A percentile compares a stretch with the other conserved stretches of the same genome.
These are phyloP conservation scores for Istiophorus platypterus DNA, from an alignment of 2,113 vertebrate genomes.

Conservation along the genomic window DNA sequence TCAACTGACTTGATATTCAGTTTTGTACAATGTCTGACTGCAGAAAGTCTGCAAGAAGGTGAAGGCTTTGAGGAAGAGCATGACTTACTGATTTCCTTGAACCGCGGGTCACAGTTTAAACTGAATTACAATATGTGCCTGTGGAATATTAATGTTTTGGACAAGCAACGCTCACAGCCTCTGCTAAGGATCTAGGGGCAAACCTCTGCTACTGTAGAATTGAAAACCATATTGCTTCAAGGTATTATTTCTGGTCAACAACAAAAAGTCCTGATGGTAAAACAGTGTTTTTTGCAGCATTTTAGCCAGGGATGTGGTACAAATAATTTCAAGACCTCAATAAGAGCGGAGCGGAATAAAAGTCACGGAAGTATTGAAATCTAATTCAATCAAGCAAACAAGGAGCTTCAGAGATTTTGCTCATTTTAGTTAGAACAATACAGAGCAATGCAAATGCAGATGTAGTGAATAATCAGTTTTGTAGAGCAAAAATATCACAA, in stretches of 20 bases:
- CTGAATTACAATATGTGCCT: conserved; percentile 24
- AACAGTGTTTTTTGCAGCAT: conserved; percentile 12
- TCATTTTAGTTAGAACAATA: not conserved
- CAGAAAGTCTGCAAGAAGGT: conserved; percentile 21
- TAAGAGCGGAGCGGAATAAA: conserved; percentile 14
- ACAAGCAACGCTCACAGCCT: conserved; percentile 44
- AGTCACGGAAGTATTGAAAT: conserved; percentile 29
- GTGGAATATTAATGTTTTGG: conserved; percentile 58
- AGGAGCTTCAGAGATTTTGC: conserved; percentile 24
- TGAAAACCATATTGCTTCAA: conserved; percentile 30
- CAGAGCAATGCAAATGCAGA: not conserved
- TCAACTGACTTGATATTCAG: conserved; percentile 30
- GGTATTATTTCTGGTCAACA: conserved; percentile 24
- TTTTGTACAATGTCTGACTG: conserved; percentile 35
- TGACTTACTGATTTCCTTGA: conserved; percentile 60
- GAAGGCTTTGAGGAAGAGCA: conserved; percentile 23
- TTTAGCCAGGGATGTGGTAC: not conserved
- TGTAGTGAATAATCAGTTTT: not conserved
- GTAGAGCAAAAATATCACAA: not conserved
- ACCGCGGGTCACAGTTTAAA: conserved; percentile 62
- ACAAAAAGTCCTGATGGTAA: conserved; percentile 12
- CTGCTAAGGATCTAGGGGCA: conserved; percentile 13
- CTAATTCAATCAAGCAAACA: conserved; percentile 16
- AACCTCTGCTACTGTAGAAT: conserved; percentile 19
- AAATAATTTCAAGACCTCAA: conserved; percentile 34